Evolutionary conservation across 1,140 invertebrate genomes (phyloP).

Genomic region (Eumeta japonica): DNA sequence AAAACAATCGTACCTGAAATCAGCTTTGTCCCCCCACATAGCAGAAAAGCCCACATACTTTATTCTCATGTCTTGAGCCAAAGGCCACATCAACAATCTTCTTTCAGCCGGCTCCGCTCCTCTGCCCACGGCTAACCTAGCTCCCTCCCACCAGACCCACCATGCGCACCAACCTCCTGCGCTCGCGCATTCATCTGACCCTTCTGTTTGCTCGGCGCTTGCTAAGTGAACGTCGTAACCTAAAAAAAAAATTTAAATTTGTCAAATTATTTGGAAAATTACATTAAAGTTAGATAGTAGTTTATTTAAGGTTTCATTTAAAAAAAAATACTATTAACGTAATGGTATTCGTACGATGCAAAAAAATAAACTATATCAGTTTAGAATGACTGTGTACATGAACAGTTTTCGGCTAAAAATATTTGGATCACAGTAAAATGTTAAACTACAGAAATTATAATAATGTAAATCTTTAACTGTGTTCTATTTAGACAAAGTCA

Average conservation of each 20-base stretch:
- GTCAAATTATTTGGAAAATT: no score
- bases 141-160: constrained; percentile 64
- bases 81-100: constrained; percentile 57
- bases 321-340: no score
- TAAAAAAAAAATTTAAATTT: constrained; percentile 31
- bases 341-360: no score
- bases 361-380: no score
- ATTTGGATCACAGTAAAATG: not conserved
- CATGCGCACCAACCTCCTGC: constrained; percentile 57
- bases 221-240: constrained; percentile 62
- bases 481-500: no score
- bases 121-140: constrained; percentile 55
- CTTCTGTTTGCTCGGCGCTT: constrained; percentile 55
- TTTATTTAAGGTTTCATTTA: no score
- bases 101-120: constrained; percentile 54
- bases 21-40: constrained; percentile 61
- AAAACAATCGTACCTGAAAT: constrained; percentile 58
- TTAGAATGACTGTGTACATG: no score
- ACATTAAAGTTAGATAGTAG: no score
- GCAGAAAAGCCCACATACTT: constrained; percentile 63
- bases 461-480: not conserved
- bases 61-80: constrained; percentile 59
- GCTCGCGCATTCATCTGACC: constrained; percentile 42
- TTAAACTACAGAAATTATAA: not conserved
- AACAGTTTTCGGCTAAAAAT: no score